Percentiles rank a stretch among this genome's conserved stretches.
Conservation (phyloP, 2,888 invertebrate genomes). For the Orchestes rusci region DNA sequence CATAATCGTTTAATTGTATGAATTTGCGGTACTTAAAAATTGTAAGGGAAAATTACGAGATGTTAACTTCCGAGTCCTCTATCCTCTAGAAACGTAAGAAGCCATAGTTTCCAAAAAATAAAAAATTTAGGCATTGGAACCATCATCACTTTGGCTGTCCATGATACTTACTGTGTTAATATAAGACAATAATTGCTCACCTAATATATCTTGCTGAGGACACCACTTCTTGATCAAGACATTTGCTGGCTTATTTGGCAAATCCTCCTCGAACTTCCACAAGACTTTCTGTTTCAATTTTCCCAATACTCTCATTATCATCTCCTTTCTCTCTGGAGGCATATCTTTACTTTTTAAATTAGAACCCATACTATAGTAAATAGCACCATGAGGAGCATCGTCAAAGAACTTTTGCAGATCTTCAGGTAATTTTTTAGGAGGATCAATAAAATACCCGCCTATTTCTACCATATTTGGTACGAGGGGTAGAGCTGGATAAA, state of each 20-base stretch:
- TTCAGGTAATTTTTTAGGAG: slow-evolving; percentile 29
- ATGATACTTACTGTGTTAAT: too few species aligned
- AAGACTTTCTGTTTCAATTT: slow-evolving; percentile 56
- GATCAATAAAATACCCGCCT: slow-evolving; percentile 54
- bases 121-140: too few species aligned
- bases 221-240: slow-evolving; percentile 57
- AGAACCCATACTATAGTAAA: slow-evolving; percentile 55
- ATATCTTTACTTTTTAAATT: slow-evolving; percentile 50
- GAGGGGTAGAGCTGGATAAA: slow-evolving; percentile 36
- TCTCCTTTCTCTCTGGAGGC: slow-evolving; percentile 45
- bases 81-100: too few species aligned
- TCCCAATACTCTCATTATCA: slow-evolving; percentile 51
- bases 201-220: slow-evolving; percentile 49
- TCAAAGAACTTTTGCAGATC: slow-evolving; percentile 31
- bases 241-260: slow-evolving; percentile 50
- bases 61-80: too few species aligned
- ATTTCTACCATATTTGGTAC: slow-evolving; percentile 51
- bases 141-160: too few species aligned
- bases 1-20: too few species aligned
- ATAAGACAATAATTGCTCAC: too few species aligned
- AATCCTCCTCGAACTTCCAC: too few species aligned
- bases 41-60: too few species aligned
- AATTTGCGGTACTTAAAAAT: too few species aligned
- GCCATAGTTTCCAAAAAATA: too few species aligned
- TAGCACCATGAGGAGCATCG: slow-evolving; percentile 36